A percentile compares a stretch with the other conserved stretches of the same genome.
These are phyloP conservation scores for Heteractis magnifica DNA, from an alignment of 92 coral and sea anemone genomes.

Conservation along the genomic window DNA sequence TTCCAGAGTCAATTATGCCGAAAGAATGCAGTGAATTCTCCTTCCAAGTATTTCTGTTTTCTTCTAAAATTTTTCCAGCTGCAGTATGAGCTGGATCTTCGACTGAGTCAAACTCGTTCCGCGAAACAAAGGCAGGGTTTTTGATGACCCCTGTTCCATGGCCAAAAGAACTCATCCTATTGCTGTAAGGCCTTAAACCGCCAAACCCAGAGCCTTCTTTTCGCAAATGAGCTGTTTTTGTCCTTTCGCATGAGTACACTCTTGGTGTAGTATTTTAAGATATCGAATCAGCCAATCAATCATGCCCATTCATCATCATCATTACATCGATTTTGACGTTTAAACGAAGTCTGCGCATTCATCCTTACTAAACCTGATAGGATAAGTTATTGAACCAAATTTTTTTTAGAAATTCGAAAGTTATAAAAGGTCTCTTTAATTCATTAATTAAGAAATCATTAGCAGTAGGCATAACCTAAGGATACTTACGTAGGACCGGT, in stretches of 20 bases:
- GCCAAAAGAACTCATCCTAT: slow-evolving; percentile 24
- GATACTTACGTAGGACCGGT: too few species aligned
- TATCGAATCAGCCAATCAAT: too few species aligned
- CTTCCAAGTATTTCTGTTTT: neutral
- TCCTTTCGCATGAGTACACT: neutral
- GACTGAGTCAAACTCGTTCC: too few species aligned
- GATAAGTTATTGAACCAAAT: too few species aligned
- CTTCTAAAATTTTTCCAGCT: slow-evolving; percentile 28
- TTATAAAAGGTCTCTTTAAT: too few species aligned
- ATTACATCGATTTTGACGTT: too few species aligned
- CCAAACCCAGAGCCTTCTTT: neutral
- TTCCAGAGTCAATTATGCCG: neutral
- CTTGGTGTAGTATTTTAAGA: neutral
- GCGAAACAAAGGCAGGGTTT: slow-evolving; percentile 7
- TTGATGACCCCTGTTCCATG: slow-evolving; percentile 2
- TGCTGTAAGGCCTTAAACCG: neutral
- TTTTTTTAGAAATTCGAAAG: too few species aligned
- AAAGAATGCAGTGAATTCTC: neutral
- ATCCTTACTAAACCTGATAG: too few species aligned
- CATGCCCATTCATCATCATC: too few species aligned
- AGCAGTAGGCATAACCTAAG: too few species aligned
- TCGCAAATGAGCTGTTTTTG: neutral
- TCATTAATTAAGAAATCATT: too few species aligned
- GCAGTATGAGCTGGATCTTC: slow-evolving; percentile 21
- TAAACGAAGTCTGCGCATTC: too few species aligned